Conservation (phyloP, 2,888 invertebrate species). For the Octodonta nipae region DNA sequence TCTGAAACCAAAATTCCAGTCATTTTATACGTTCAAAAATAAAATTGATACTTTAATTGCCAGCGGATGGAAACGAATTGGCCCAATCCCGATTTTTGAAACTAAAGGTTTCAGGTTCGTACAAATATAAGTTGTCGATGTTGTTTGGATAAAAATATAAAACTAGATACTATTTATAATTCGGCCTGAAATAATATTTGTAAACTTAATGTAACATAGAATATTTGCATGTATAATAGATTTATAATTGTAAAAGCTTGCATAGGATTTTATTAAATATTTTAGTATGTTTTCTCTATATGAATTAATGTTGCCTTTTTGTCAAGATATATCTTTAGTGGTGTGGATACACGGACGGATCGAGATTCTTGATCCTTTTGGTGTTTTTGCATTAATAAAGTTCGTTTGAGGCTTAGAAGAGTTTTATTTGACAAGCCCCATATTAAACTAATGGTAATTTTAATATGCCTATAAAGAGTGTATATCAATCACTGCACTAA, state of each 20-base stretch:
- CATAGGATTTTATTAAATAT: conserved; percentile 32
- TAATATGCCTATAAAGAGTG: no score
- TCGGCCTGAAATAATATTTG: conserved; percentile 30
- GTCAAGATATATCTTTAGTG: conserved; percentile 24
- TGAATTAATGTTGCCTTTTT: conserved; percentile 34
- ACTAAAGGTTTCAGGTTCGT: conserved; percentile 23
- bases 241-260: conserved; percentile 30
- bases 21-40: neutral
- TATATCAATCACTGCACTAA: no score
- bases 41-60: neutral
- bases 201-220: conserved; percentile 31
- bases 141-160: conserved; percentile 13
- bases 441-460: no score
- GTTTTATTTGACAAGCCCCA: conserved; percentile 13
- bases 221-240: conserved; percentile 28
- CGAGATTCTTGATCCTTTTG: conserved; percentile 6
- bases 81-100: conserved; percentile 11
- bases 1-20: neutral
- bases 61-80: neutral
- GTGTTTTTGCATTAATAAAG: conserved; percentile 23
- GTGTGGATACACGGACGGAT: conserved; percentile 17
- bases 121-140: conserved; percentile 21
- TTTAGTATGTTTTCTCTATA: conserved; percentile 33
- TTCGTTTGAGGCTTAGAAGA: conserved; percentile 18
- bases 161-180: conserved; percentile 29